Percentiles rank a stretch among this genome's conserved stretches.
Evolutionary conservation across 2,888 invertebrate species (phyloP).

Genomic region (Entomobrya proxima): DNA sequence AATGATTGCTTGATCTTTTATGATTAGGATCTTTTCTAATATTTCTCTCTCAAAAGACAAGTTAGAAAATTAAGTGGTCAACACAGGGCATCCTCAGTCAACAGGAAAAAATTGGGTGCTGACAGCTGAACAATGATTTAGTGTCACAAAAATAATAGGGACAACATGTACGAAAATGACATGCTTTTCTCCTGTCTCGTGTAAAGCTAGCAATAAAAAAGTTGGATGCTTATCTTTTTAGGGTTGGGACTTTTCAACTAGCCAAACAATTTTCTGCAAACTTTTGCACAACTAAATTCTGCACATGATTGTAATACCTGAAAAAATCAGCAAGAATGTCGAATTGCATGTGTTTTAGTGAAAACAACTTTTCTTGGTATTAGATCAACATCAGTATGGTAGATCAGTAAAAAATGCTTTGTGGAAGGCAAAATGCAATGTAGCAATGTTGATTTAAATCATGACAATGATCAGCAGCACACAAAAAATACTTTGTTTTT

Average conservation of each 20-base stretch:
- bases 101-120: conserved; percentile 32
- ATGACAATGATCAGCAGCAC: neutral
- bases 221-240: neutral
- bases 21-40: conserved; percentile 8
- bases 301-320: neutral
- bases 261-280: neutral
- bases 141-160: conserved; percentile 35
- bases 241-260: neutral
- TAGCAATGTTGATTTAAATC: conserved; percentile 48
- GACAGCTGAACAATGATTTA: conserved; percentile 63
- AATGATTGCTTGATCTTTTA: neutral
- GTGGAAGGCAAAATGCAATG: conserved; percentile 3
- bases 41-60: neutral
- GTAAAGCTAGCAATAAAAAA: neutral
- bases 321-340: neutral
- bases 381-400: neutral
- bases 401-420: neutral
- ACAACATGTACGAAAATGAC: conserved; percentile 30
- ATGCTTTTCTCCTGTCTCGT: conserved; percentile 37
- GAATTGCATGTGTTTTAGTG: neutral
- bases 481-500: neutral
- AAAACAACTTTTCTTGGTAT: neutral
- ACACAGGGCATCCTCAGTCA: conserved; percentile 1
- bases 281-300: too few relatives aligned
- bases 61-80: conserved; percentile 57